Evolutionary conservation across 1,140 invertebrate species (phyloP).

Genomic region (Drosophila punjabiensis): DNA sequence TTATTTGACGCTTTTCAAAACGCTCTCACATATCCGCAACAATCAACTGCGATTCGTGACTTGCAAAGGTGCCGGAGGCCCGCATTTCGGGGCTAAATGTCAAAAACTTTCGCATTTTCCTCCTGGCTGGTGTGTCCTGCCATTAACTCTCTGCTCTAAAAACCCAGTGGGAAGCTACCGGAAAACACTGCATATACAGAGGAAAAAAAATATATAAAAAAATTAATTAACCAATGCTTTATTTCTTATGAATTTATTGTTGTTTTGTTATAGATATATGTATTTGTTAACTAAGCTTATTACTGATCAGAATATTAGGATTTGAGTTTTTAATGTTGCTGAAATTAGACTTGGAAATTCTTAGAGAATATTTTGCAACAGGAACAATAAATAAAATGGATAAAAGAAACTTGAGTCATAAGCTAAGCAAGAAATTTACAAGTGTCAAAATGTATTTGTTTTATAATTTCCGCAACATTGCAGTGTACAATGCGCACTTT

Average conservation of each 20-base stretch:
- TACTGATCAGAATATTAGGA: no score
- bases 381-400: no score
- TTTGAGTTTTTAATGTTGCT: no score
- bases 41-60: conserved; percentile 45
- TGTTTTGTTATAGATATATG: background rate
- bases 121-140: conserved; percentile 12
- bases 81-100: conserved; percentile 61
- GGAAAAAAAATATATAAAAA: background rate
- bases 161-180: conserved; percentile 7
- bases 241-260: background rate
- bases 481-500: conserved; percentile 62
- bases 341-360: no score
- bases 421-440: no score
- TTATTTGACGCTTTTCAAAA: conserved; percentile 62
- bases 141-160: conserved; percentile 30
- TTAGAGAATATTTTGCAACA: no score
- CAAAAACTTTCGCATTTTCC: conserved; percentile 58
- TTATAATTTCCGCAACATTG: background rate
- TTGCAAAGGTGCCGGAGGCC: conserved; percentile 28
- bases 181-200: conserved; percentile 25
- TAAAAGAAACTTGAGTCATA: no score
- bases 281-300: no score
- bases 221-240: background rate
- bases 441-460: no score
- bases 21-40: conserved; percentile 61